Percentiles rank a stretch among this genome's conserved stretches.
phyloP scores from a whole-genome alignment of 2,888 invertebrate genomes.

The Hybos culiciformis region DNA sequence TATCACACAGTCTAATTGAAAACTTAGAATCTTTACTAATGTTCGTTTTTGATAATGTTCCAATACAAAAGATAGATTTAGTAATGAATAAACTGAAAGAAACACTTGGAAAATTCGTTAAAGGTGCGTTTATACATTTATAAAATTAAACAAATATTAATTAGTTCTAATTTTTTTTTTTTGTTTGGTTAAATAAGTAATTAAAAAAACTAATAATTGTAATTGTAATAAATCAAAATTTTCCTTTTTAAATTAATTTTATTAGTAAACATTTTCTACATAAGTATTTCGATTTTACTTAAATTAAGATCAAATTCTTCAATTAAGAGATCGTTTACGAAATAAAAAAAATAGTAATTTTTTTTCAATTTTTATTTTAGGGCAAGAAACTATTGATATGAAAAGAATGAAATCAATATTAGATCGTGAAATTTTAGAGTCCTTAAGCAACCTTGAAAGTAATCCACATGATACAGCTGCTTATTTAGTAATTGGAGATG shows the following conservation, averaged over 20 bases:
- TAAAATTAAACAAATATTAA: neutral
- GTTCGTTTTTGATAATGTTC: slow-evolving; percentile 62
- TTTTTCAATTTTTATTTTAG: slow-evolving; percentile 15
- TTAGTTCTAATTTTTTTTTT: too few species aligned
- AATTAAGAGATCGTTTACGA: too few species aligned
- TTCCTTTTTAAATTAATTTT: too few species aligned
- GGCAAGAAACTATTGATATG: slow-evolving; percentile 52
- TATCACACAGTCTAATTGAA: slow-evolving; percentile 41
- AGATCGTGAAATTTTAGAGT: slow-evolving; percentile 53
- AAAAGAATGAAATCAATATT: slow-evolving; percentile 58
- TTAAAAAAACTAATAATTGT: too few species aligned
- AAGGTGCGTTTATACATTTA: slow-evolving; percentile 16
- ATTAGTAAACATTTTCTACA: too few species aligned
- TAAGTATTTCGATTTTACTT: too few species aligned
- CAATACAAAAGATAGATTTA: slow-evolving; percentile 47
- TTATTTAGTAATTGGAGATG: slow-evolving; percentile 65
- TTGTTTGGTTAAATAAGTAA: too few species aligned
- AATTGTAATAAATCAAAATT: too few species aligned
- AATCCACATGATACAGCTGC: slow-evolving; percentile 65
- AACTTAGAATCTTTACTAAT: slow-evolving; percentile 57
- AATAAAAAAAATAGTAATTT: neutral
- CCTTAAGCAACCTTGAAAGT: slow-evolving; percentile 56
- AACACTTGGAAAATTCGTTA: slow-evolving; percentile 37
- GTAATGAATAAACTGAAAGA: slow-evolving; percentile 44
- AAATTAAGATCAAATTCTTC: too few species aligned